These are phyloP conservation scores for Litoditis marina DNA, from an alignment of 2,888 invertebrate species.

Conservation along the genomic window DNA sequence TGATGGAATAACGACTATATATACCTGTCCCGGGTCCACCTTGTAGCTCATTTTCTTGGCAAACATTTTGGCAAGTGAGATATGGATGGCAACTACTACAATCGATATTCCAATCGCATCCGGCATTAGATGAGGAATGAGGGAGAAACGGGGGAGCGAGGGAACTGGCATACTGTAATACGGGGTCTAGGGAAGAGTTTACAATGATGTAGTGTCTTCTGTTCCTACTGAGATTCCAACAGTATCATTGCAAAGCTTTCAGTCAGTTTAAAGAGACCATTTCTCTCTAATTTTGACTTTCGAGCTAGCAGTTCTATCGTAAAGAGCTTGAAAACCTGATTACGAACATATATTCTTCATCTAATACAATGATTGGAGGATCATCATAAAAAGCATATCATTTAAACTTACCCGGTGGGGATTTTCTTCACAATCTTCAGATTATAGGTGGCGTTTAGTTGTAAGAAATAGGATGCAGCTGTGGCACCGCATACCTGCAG, in stretches of 20 bases:
- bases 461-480: conserved; percentile 59
- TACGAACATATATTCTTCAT: no score
- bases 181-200: neutral
- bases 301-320: no score
- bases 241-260: no score
- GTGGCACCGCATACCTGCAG: conserved; percentile 63
- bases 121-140: conserved; percentile 47
- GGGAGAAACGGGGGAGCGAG: conserved; percentile 39
- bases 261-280: no score
- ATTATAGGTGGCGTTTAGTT: conserved; percentile 58
- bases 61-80: conserved; percentile 65
- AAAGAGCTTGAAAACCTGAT: no score
- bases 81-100: conserved; percentile 65
- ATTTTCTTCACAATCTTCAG: conserved; percentile 64
- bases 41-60: conserved; percentile 65
- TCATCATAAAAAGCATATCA: no score
- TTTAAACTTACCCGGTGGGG: conserved; percentile 62
- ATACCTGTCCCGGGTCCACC: conserved; percentile 65
- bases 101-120: conserved; percentile 64
- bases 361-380: no score
- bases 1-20: conserved; percentile 10
- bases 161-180: conserved; percentile 45
- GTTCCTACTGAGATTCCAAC: no score
- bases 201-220: neutral
- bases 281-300: no score